Conservation (phyloP, 2,113 vertebrate genomes). For the Takifugu flavidus region DNA sequence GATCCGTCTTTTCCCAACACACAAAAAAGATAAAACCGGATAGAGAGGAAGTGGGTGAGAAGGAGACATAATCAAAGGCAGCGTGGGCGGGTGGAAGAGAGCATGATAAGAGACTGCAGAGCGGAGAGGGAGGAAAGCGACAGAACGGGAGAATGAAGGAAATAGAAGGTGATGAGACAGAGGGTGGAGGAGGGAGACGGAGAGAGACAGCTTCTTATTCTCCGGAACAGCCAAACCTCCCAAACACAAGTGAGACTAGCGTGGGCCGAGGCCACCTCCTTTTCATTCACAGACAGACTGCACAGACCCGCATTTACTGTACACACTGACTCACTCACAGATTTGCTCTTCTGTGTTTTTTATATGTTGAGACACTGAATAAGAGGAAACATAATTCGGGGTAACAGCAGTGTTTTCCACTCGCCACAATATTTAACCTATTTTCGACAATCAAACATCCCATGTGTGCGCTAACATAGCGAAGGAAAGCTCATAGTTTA, state of each 20-base stretch:
- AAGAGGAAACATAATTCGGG: neutral
- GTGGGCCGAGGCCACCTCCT: constrained; percentile 53
- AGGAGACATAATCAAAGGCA: constrained; percentile 32
- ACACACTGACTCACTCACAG: constrained; percentile 4
- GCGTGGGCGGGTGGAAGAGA: constrained; percentile 32
- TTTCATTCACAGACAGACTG: constrained; percentile 53
- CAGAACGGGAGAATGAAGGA: constrained; percentile 26
- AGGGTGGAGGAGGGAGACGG: constrained; percentile 44
- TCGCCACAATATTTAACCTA: too few species aligned
- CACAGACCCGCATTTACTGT: constrained; percentile 2
- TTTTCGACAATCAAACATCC: too few species aligned
- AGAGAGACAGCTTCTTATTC: constrained; percentile 13
- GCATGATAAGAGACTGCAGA: constrained; percentile 21
- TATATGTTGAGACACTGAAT: constrained; percentile 1
- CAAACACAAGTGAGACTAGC: constrained; percentile 27
- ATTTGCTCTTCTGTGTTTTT: constrained; percentile 4
- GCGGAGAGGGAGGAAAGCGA: constrained; percentile 10
- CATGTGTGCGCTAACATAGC: too few species aligned
- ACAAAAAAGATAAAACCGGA: constrained; percentile 7
- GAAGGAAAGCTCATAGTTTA: too few species aligned
- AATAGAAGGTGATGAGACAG: constrained; percentile 34
- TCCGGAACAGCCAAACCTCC: constrained; percentile 49
- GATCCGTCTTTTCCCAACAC: too few species aligned
- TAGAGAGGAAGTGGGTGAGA: constrained; percentile 28
- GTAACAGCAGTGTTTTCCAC: too few species aligned